phyloP scores from a whole-genome alignment of 2,888 invertebrate species.

The Tholera decimalis region DNA sequence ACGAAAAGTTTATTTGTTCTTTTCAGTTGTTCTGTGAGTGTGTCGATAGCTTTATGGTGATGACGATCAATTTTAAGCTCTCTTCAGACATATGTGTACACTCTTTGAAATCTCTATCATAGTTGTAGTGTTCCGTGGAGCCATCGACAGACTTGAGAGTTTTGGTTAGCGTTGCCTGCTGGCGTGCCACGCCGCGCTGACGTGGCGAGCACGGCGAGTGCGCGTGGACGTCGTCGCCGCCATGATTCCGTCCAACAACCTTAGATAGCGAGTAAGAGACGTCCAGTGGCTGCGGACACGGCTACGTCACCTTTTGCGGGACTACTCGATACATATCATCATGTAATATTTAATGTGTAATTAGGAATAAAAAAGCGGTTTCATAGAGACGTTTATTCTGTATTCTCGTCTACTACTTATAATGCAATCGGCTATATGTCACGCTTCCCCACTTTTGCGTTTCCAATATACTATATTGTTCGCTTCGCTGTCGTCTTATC shows the following conservation, averaged over 20 bases:
- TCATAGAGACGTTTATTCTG: constrained; percentile 92
- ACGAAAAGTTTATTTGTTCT: constrained; percentile 86
- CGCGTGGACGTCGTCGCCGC: constrained; percentile 84
- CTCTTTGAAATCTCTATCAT: constrained; percentile 58
- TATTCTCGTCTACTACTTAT: constrained; percentile 89
- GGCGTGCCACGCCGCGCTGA: constrained; percentile 67
- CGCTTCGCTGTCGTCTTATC: constrained; percentile 79
- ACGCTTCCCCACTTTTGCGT: constrained; percentile 83
- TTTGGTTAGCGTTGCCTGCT: constrained; percentile 72
- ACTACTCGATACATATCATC: constrained; percentile 95
- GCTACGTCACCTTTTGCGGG: constrained; percentile 92
- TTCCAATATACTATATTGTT: constrained; percentile 70
- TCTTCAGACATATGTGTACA: constrained; percentile 68
- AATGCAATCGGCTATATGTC: constrained; percentile 90
- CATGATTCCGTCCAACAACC: constrained; percentile 92
- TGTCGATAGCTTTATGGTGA: constrained; percentile 69
- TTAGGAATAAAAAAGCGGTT: constrained; percentile 89
- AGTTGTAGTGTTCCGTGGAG: constrained; percentile 63
- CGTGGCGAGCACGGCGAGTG: constrained; percentile 56
- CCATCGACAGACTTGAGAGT: constrained; percentile 67
- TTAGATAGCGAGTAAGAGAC: constrained; percentile 92
- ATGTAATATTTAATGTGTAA: constrained; percentile 92
- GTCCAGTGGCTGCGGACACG: constrained; percentile 91
- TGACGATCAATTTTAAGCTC: constrained; percentile 71
- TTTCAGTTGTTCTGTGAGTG: constrained; percentile 76